Base-by-base conservation (phyloP, 2,797 vertebrate species). In the Enteromius unitaeniatus region DNA sequence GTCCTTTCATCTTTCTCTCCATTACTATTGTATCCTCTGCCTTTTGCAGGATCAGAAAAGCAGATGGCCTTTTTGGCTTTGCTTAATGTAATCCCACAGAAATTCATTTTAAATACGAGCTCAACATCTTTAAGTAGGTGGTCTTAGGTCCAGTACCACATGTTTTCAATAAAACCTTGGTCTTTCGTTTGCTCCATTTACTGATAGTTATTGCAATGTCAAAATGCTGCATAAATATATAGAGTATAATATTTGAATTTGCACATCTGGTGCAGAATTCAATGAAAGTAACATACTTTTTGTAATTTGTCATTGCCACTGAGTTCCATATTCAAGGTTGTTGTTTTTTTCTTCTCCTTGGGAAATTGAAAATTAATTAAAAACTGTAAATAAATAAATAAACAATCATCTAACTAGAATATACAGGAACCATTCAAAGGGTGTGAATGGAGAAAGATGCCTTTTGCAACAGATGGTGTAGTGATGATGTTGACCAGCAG, bases 81-180 rank as follows among this genome's bases (percentile, higher is more conserved):
- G 83, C 67, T 53, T 64, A 58, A 83, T 68, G 76, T 88, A 88
- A 88, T 89, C 86, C 84, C 21, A 26, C 67, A 28, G 51, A 83
- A 78, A 86, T 85, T 83, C 19, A 26, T 65, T 78, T 84, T 87
- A 87, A 88, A 87, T 83, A 89, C 72, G 47, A 86, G 72, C 79
- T 74, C 72, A 69, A 84, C 60, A 79, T 89, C 78, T 88, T 86
- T 89, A 88, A 86, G 68, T 87, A 81, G 84, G 79, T 77, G 73
- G 77, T 87, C 23, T 84, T 79, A 73, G 53, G 55, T 78, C 75
- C 21, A 70, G 53, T 19, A 34, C 51, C 53, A 40, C 74, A 83
- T 67, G 40, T 60, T 72, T 83, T 84, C 42, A 80, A 70, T 69
- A 62, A 86, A 85, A 88, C 68, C 78, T 87, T 53, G 45, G 37